Base-by-base conservation (phyloP, 2,888 invertebrate species). In the Dicranocentrus wangi region DNA sequence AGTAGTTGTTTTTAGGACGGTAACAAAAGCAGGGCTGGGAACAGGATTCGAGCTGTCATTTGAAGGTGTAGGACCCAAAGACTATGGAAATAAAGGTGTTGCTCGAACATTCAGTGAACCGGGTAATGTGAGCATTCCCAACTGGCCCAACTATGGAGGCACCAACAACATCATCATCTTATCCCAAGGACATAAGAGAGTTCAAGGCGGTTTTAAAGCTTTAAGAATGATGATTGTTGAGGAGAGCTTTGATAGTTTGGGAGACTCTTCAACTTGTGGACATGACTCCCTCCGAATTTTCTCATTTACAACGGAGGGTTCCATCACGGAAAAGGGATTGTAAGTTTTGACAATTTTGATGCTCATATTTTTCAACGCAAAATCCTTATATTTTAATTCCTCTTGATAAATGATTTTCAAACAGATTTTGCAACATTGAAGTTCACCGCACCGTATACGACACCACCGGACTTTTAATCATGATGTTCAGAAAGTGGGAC, bases 21-120 rank as follows among this genome's bases (percentile, higher is more conserved):
- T 39, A 8, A 55, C 21, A 55, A 55, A 55, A 10, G n/a, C n/a
- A 23, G 17, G n/a, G 7, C 7, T 23, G 1, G 77, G 77, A 1
- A 42, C 42, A 13, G 77, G 77, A 15, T 77, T 77, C 32, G 42
- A 63, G 1, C 61, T 77, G 3, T 55, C 55, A 23, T 55, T 55
- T 23, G 21, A 55, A 47, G 47, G 47, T 10, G n/a, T 47, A 5
- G n/a, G 47, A 3, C 3, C 32, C 47, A 47, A 47, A 47, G n/a
- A 10, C 5, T 21, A 2, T 55, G 2, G 15, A 19, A 55, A 7
- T 7, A 55, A 23, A 21, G 55, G 55, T 21, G 7, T 23, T 21
- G 47, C 15, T 17, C 47, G 15, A 13, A 15, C 15, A 10, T 47
- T 3, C 47, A 17, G 47, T 55, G 23, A 21, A 19, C 55, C 55